Conservation (phyloP, 1,140 invertebrate genomes). For the Bursaphelenchus mucronatus region DNA sequence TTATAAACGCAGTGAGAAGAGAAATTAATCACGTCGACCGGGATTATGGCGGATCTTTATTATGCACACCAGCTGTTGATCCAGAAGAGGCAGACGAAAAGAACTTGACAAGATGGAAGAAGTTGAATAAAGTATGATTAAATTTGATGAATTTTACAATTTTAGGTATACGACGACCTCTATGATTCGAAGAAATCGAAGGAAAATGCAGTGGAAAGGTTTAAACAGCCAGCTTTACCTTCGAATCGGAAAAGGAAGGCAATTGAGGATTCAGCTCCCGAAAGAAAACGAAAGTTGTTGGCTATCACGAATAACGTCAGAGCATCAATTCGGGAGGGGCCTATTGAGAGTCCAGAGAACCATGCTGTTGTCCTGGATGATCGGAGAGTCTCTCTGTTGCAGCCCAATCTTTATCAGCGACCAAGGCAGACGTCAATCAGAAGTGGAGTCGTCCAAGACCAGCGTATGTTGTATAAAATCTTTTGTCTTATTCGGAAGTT, state of each 20-base stretch:
- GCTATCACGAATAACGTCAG: too few species aligned
- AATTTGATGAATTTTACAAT: not conserved
- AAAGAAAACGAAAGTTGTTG: too few species aligned
- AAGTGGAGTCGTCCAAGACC: too few species aligned
- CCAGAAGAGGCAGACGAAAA: not conserved
- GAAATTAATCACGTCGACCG: not conserved
- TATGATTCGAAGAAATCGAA: not conserved
- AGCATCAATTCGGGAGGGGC: too few species aligned
- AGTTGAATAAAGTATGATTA: conserved; percentile 14
- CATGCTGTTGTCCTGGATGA: too few species aligned
- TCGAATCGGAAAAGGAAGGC: not conserved
- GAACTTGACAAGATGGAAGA: not conserved
- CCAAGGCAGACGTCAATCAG: too few species aligned
- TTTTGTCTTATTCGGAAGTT: too few species aligned
- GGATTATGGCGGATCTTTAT: conserved; percentile 7
- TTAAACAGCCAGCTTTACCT: not conserved
- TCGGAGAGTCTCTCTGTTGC: too few species aligned
- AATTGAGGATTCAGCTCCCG: too few species aligned
- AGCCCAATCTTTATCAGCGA: too few species aligned
- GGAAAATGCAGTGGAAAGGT: conserved; percentile 1
- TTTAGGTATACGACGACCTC: conserved; percentile 15
- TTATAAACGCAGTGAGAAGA: conserved; percentile 3
- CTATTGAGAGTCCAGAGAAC: too few species aligned
- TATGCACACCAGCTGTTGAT: conserved; percentile 13
- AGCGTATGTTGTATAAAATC: too few species aligned